phyloP scores from a whole-genome alignment of 2,888 invertebrate genomes.

The Tanypteryx hageni region DNA sequence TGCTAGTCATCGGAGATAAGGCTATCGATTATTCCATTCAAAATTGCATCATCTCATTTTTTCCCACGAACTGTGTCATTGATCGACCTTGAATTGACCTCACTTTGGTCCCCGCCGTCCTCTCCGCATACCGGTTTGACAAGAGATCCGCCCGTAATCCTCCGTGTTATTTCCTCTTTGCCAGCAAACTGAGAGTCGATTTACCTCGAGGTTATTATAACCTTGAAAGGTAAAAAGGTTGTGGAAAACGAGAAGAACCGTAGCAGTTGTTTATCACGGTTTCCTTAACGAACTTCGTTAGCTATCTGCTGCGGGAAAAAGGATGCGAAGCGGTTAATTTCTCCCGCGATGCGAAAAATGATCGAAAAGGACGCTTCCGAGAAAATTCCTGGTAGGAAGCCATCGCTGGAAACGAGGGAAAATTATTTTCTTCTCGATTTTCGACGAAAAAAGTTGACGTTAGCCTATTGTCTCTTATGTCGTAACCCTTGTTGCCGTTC shows the following conservation, averaged over 20 bases:
- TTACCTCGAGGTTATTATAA: background rate
- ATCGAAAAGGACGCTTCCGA: too few relatives aligned
- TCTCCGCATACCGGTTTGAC: background rate
- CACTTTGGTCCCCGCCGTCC: background rate
- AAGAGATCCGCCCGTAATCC: background rate
- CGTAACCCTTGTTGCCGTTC: too few relatives aligned
- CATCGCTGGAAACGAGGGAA: too few relatives aligned
- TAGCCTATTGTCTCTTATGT: too few relatives aligned
- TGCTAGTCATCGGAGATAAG: too few relatives aligned
- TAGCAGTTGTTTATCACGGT: background rate
- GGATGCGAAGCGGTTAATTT: background rate
- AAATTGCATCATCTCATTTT: background rate
- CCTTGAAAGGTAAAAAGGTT: background rate
- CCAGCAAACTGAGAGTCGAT: background rate
- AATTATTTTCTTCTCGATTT: too few relatives aligned
- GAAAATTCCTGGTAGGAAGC: too few relatives aligned
- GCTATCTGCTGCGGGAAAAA: background rate
- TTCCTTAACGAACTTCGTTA: background rate
- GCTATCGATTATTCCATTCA: too few relatives aligned
- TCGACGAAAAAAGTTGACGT: too few relatives aligned
- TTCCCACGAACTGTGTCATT: background rate
- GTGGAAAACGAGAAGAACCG: too few relatives aligned
- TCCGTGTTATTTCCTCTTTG: too few relatives aligned
- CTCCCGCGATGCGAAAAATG: background rate
- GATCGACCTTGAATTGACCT: slow-evolving; percentile 52